Conservation (phyloP, 2,113 vertebrate genomes). For the Callipepla squamata region DNA sequence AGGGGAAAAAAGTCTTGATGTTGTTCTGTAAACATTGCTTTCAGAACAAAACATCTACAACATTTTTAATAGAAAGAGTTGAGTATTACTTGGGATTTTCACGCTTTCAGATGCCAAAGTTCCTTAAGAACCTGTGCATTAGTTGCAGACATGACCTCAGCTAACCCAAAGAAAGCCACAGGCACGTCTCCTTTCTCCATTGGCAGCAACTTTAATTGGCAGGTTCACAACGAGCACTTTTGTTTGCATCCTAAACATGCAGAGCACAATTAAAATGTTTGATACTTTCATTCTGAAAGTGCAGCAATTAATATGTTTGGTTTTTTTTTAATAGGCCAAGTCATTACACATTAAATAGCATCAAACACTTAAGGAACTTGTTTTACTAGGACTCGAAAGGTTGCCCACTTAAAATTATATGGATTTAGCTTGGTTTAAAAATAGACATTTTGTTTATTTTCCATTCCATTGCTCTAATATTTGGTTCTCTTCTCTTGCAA, state of each 20-base stretch:
- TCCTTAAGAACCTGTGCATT: slow-evolving; percentile 68
- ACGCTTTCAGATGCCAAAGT: slow-evolving; percentile 20
- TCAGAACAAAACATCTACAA: slow-evolving; percentile 12
- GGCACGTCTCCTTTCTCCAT: slow-evolving; percentile 57
- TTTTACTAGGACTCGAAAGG: slow-evolving; percentile 51
- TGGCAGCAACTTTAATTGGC: slow-evolving; percentile 76
- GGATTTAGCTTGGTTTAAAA: slow-evolving; percentile 57
- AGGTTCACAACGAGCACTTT: slow-evolving; percentile 78
- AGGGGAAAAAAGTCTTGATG: background rate
- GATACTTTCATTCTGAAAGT: slow-evolving; percentile 73
- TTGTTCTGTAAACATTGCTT: slow-evolving; percentile 20
- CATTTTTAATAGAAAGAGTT: slow-evolving; percentile 40
- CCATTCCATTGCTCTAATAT: slow-evolving; percentile 8
- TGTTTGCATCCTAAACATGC: slow-evolving; percentile 75
- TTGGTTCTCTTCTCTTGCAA: slow-evolving; percentile 33
- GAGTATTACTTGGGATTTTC: slow-evolving; percentile 46
- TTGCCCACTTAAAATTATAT: slow-evolving; percentile 57
- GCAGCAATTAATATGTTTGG: slow-evolving; percentile 55
- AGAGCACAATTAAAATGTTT: slow-evolving; percentile 57
- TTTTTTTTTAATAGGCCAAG: slow-evolving; percentile 47
- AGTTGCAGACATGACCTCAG: slow-evolving; percentile 71
- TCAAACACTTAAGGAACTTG: slow-evolving; percentile 43
- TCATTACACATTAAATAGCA: slow-evolving; percentile 73
- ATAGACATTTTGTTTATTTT: slow-evolving; percentile 64
- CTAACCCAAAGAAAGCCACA: slow-evolving; percentile 71